Evolutionary conservation across 2,888 invertebrate species (phyloP).

Genomic region (Saturnia japonica): DNA sequence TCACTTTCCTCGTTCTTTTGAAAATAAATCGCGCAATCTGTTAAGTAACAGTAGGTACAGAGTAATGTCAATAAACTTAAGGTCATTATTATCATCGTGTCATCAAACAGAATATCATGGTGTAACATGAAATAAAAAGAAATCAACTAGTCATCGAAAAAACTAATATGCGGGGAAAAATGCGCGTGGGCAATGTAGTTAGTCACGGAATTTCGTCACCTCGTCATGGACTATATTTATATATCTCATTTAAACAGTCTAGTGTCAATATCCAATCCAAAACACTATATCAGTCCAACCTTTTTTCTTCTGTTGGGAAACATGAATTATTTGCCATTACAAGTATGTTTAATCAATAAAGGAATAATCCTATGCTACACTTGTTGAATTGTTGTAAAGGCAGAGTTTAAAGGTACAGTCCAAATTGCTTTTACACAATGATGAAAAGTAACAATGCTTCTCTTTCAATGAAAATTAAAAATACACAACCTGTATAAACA

Average conservation of each 20-base stretch:
- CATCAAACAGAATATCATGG: conserved; percentile 37
- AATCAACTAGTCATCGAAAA: conserved; percentile 57
- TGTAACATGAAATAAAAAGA: conserved; percentile 50
- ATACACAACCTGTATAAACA: neutral
- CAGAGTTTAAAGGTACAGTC: neutral
- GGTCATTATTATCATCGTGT: conserved; percentile 39
- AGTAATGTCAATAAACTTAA: conserved; percentile 42
- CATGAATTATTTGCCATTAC: neutral
- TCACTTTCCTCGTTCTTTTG: neutral
- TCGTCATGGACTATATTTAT: conserved; percentile 21
- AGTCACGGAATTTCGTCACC: conserved; percentile 49
- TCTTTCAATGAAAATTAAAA: neutral
- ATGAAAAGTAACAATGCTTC: neutral
- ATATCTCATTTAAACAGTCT: conserved; percentile 17
- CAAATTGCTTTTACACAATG: neutral
- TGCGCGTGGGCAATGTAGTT: conserved; percentile 61
- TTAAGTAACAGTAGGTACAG: conserved; percentile 34
- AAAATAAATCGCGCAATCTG: conserved; percentile 5
- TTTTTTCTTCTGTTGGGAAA: neutral
- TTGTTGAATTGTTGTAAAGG: neutral
- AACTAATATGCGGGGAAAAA: conserved; percentile 44
- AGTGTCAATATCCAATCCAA: neutral
- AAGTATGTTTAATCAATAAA: neutral
- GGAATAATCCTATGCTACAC: neutral
- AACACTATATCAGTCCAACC: neutral